phyloP scores from a whole-genome alignment of 2,113 vertebrate genomes.

The Leuciscus idus region DNA sequence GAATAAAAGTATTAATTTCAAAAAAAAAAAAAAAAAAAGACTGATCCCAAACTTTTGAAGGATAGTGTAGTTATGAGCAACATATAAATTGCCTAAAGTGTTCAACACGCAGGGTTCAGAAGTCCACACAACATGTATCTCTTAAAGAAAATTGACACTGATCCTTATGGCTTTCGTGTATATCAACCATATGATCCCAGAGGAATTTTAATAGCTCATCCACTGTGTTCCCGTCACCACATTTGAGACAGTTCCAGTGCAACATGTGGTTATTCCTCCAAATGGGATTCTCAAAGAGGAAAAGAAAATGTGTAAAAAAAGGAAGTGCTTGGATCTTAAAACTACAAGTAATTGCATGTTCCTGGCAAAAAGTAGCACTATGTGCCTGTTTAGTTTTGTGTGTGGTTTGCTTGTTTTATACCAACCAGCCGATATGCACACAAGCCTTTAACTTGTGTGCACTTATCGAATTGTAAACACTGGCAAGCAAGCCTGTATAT shows the following conservation, averaged over 20 bases:
- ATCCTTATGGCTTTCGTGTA: slow-evolving; percentile 45
- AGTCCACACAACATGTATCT: not conserved
- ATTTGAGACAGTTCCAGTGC: slow-evolving; percentile 49
- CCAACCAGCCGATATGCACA: slow-evolving; percentile 60
- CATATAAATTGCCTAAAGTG: not conserved
- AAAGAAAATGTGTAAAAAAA: slow-evolving; percentile 58
- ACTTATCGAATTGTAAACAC: slow-evolving; percentile 65
- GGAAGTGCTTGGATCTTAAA: slow-evolving; percentile 58
- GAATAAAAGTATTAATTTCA: not conserved
- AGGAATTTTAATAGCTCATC: slow-evolving; percentile 64
- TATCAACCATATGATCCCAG: slow-evolving; percentile 55
- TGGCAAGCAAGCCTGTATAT: slow-evolving; percentile 45
- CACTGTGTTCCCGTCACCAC: slow-evolving; percentile 51
- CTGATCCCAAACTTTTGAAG: not conserved
- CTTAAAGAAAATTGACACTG: not conserved
- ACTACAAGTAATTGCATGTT: slow-evolving; percentile 66
- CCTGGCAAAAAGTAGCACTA: slow-evolving; percentile 49
- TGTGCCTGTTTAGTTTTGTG: slow-evolving; percentile 53
- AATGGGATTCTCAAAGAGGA: slow-evolving; percentile 49
- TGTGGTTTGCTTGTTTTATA: slow-evolving; percentile 60
- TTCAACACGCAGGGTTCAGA: not conserved
- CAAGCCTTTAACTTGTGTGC: slow-evolving; percentile 56
- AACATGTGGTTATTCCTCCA: slow-evolving; percentile 45
- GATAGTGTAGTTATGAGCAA: not conserved
- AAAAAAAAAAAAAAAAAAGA: not conserved